A percentile compares a stretch with the other conserved stretches of the same genome.
Conservation (phyloP, 2,113 vertebrate genomes). For the Diphyllodes magnificus region DNA sequence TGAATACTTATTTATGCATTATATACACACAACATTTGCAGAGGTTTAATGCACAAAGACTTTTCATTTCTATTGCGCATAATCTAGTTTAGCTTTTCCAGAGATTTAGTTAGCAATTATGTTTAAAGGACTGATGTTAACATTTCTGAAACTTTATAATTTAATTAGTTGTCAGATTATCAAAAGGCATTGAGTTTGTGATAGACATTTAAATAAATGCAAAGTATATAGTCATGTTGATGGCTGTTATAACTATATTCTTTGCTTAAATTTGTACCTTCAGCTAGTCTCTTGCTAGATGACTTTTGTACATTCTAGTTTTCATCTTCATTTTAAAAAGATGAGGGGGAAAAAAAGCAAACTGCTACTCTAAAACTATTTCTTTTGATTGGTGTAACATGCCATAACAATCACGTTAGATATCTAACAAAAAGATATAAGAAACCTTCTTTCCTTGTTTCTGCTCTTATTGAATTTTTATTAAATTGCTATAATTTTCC, state of each 20-base stretch:
- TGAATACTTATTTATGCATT: conserved; percentile 55
- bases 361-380: conserved; percentile 66
- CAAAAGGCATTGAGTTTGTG: conserved; percentile 66
- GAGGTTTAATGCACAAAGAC: conserved; percentile 57
- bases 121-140: conserved; percentile 64
- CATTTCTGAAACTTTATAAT: conserved; percentile 68
- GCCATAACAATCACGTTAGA: conserved; percentile 66
- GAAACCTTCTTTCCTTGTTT: conserved; percentile 69
- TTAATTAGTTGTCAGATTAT: conserved; percentile 70
- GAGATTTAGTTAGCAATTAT: conserved; percentile 58
- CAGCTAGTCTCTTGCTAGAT: conserved; percentile 62
- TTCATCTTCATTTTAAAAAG: conserved; percentile 67
- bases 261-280: conserved; percentile 66
- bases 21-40: conserved; percentile 60
- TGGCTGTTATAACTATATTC: conserved; percentile 58
- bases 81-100: conserved; percentile 62
- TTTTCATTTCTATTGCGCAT: conserved; percentile 53
- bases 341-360: conserved; percentile 65
- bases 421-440: conserved; percentile 70
- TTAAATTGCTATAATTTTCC: conserved; percentile 77
- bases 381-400: conserved; percentile 68
- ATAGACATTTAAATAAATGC: conserved; percentile 68
- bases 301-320: conserved; percentile 65
- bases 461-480: conserved; percentile 70
- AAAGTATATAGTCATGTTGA: conserved; percentile 60